A percentile compares a stretch with the other conserved stretches of the same genome.
Evolutionary conservation across 2,797 vertebrate species (phyloP).

Genomic region (Psittacula derbiana): DNA sequence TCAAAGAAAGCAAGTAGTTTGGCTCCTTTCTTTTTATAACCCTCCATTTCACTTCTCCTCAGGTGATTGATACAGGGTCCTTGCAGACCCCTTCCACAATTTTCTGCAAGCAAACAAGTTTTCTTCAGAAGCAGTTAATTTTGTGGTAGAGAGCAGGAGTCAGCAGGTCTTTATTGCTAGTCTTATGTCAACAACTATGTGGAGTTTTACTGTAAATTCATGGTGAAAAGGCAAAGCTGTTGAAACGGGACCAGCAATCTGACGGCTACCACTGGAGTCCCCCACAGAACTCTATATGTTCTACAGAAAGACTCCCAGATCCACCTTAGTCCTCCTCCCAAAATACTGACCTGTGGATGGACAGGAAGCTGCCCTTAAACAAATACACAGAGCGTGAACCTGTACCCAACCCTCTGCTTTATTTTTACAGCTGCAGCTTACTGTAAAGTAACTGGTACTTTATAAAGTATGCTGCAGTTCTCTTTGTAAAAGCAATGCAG

Average conservation of each 20-base stretch:
- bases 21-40: neutral
- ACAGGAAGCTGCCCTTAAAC: neutral
- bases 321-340: accelerated
- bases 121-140: neutral
- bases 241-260: neutral
- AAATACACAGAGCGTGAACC: neutral
- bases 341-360: neutral
- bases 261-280: neutral
- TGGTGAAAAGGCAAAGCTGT: neutral
- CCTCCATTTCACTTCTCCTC: neutral
- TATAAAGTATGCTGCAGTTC: neutral
- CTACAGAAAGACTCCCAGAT: neutral
- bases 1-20: neutral
- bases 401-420: neutral
- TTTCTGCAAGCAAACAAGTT: neutral
- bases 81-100: neutral
- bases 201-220: neutral
- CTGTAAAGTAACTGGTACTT: neutral
- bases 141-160: neutral
- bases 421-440: neutral
- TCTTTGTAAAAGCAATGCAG: neutral
- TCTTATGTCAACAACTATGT: neutral
- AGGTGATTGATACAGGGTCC: neutral
- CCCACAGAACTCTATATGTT: neutral
- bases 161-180: neutral